A percentile compares a stretch with the other conserved stretches of the same genome.
These are phyloP conservation scores for Calyptomena viridis DNA, from an alignment of 2,113 vertebrate genomes.

Conservation along the genomic window DNA sequence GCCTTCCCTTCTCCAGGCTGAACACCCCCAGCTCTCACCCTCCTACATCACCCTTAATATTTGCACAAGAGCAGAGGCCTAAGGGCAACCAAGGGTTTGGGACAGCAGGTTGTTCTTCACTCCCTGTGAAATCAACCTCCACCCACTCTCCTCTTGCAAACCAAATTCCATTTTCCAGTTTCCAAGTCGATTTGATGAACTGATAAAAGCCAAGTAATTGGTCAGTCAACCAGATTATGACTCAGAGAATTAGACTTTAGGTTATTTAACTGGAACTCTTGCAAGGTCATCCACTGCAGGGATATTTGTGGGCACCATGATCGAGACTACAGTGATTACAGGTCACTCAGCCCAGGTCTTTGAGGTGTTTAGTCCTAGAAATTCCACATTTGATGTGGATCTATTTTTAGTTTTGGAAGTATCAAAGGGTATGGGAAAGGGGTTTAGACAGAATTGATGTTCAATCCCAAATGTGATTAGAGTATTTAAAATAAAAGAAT, in stretches of 20 bases:
- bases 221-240: not conserved
- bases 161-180: not conserved
- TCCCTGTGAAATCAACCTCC: not conserved
- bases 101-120: not conserved
- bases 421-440: not conserved
- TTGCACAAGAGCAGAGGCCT: not conserved
- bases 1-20: not conserved
- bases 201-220: not conserved
- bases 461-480: not conserved
- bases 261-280: not conserved
- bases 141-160: not conserved
- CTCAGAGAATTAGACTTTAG: not conserved
- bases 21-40: not conserved
- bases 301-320: not conserved
- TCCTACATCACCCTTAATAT: not conserved
- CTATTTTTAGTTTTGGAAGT: not conserved
- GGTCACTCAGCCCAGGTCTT: not conserved
- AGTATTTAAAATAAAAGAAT: not conserved
- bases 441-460: not conserved
- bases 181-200: not conserved
- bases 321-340: not conserved
- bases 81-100: not conserved
- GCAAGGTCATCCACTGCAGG: not conserved
- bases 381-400: not conserved
- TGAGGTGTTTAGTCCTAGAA: not conserved